These are phyloP conservation scores for Parazoanthus atlanticus DNA, from an alignment of 92 coral and sea anemone species.

Conservation along the genomic window DNA sequence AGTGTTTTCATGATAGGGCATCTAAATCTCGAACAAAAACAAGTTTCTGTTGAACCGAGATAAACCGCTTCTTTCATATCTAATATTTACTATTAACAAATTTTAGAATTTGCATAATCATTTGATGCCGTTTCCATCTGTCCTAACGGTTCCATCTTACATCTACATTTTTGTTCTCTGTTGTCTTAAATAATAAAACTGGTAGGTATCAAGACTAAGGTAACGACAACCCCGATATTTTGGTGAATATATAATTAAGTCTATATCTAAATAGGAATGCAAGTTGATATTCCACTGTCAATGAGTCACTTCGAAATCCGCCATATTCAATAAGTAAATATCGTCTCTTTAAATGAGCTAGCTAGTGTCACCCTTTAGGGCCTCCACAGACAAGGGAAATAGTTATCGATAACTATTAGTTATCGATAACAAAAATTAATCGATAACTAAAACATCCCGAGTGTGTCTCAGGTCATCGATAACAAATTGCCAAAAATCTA, in stretches of 20 bases:
- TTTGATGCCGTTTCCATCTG: neutral
- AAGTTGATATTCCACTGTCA: neutral
- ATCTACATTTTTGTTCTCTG: neutral
- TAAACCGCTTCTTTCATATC: slow-evolving; percentile 10
- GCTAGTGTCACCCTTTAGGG: neutral
- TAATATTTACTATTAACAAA: slow-evolving; percentile 3
- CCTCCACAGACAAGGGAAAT: too few species aligned
- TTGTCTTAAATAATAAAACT: neutral
- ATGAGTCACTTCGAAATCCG: neutral
- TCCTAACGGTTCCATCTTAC: neutral
- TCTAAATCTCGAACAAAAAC: neutral
- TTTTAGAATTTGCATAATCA: neutral
- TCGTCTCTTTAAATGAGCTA: neutral
- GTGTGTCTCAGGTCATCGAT: too few species aligned
- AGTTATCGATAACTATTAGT: too few species aligned
- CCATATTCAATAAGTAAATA: neutral
- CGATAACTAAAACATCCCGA: too few species aligned
- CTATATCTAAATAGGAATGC: neutral
- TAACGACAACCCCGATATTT: neutral
- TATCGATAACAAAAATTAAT: too few species aligned
- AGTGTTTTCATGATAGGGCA: neutral
- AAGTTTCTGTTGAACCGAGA: neutral
- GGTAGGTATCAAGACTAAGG: neutral
- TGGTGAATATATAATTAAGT: neutral
- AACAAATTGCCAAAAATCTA: too few species aligned